Percentiles rank a stretch among this genome's conserved stretches.
phyloP scores from a whole-genome alignment of 2,797 vertebrate genomes.

The Chaetodon trifasciatus region DNA sequence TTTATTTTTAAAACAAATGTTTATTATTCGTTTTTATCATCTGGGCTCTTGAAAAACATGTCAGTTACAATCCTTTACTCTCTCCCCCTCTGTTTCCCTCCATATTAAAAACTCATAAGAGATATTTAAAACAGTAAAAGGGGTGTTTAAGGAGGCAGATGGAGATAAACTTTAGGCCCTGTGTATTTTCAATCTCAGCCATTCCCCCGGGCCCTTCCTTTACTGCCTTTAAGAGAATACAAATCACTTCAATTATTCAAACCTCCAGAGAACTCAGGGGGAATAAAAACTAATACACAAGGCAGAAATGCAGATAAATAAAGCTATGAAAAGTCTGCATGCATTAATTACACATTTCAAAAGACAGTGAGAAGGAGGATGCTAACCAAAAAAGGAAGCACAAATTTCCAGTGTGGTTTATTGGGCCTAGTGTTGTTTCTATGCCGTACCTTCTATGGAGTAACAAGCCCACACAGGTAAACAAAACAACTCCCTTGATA shows the following conservation, averaged over 20 bases:
- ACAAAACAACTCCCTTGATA: conserved; percentile 78
- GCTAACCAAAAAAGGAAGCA: conserved; percentile 55
- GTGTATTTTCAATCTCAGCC: conserved; percentile 82
- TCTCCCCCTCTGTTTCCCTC: conserved; percentile 44
- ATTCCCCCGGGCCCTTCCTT: conserved; percentile 81
- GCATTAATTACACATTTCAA: conserved; percentile 79
- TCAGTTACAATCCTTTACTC: conserved; percentile 64
- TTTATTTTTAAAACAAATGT: conserved; percentile 82
- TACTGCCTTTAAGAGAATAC: conserved; percentile 85
- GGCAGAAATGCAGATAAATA: conserved; percentile 70
- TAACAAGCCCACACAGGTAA: conserved; percentile 79
- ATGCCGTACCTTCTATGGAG: conserved; percentile 49
- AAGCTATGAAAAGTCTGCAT: conserved; percentile 55
- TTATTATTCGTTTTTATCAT: conserved; percentile 79
- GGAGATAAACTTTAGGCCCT: conserved; percentile 81
- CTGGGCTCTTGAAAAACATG: conserved; percentile 67
- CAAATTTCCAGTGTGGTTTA: conserved; percentile 40
- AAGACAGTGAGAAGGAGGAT: conserved; percentile 44
- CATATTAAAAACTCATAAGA: conserved; percentile 72
- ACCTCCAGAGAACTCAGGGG: conserved; percentile 66
- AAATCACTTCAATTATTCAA: conserved; percentile 87
- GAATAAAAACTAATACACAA: conserved; percentile 64
- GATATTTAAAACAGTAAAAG: conserved; percentile 72
- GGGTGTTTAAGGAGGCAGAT: conserved; percentile 74
- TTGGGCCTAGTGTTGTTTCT: conserved; percentile 56